phyloP scores from a whole-genome alignment of 2,797 vertebrate species.

The Carcharodon carcharias region DNA sequence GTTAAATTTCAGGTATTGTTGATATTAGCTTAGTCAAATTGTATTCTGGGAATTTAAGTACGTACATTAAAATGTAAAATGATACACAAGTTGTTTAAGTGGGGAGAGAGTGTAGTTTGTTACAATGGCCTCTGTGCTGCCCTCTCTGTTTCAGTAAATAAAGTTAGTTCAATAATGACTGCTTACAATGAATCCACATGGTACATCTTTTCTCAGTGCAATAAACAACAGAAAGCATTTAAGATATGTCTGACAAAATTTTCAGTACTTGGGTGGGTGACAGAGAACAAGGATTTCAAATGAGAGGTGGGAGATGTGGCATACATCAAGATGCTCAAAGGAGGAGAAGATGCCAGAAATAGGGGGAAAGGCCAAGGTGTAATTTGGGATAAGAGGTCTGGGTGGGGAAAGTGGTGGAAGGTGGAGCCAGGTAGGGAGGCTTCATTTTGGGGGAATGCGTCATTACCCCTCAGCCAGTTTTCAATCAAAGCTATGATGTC shows the following conservation, averaged over 20 bases:
- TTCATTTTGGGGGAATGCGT: not conserved
- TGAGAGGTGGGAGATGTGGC: not conserved
- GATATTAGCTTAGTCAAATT: no score
- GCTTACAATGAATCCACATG: no score
- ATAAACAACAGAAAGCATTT: not conserved
- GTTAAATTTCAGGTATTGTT: no score
- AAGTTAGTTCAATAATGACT: no score
- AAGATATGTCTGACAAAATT: not conserved
- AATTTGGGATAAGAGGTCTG: not conserved
- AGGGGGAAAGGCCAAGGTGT: not conserved
- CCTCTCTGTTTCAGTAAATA: no score
- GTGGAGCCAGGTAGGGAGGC: not conserved
- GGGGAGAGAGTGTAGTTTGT: no score
- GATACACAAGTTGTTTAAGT: no score
- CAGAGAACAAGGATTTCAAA: not conserved
- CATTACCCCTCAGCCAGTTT: not conserved
- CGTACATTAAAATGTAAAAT: no score
- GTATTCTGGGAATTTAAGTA: no score
- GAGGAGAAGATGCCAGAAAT: not conserved
- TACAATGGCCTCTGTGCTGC: no score
- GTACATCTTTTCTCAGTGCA: no score
- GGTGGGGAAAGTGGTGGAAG: not conserved
- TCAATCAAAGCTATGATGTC: not conserved
- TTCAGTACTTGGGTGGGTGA: not conserved
- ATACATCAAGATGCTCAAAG: not conserved